These are phyloP conservation scores for Porites divaricata DNA, from an alignment of 92 coral and sea anemone genomes.

Conservation along the genomic window DNA sequence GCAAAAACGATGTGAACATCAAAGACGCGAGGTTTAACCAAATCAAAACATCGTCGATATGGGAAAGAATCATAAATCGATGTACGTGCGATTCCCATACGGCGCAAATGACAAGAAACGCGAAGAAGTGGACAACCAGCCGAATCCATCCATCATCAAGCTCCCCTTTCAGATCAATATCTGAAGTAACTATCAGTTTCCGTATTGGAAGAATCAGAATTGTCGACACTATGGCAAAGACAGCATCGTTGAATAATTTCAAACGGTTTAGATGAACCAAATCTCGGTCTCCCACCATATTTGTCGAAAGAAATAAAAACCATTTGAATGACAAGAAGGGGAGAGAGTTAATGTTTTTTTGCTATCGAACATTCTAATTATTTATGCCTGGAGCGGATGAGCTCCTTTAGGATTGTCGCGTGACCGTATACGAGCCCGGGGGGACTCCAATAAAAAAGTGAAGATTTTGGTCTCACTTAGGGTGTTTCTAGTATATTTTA, in stretches of 20 bases:
- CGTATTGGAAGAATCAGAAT: slow-evolving; percentile 92
- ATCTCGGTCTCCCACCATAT: slow-evolving; percentile 48
- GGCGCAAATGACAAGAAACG: slow-evolving; percentile 90
- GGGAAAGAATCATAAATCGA: slow-evolving; percentile 90
- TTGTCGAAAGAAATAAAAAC: no score
- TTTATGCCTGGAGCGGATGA: no score
- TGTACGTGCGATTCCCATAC: slow-evolving; percentile 96
- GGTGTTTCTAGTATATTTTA: no score
- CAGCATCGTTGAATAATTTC: slow-evolving; percentile 95
- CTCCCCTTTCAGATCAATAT: slow-evolving; percentile 60
- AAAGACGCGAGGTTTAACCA: slow-evolving; percentile 91
- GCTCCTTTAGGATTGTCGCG: no score
- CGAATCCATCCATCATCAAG: slow-evolving; percentile 76
- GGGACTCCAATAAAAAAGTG: no score
- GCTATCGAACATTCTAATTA: no score
- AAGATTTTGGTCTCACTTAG: no score
- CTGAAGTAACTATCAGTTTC: slow-evolving; percentile 46
- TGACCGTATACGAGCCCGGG: no score
- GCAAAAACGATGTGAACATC: slow-evolving; percentile 90
- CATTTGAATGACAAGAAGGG: no score
- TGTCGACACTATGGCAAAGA: slow-evolving; percentile 95
- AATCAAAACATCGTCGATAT: slow-evolving; percentile 89
- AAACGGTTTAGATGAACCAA: slow-evolving; percentile 87
- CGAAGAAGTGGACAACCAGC: slow-evolving; percentile 78
- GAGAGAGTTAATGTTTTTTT: no score